Base-by-base conservation (phyloP, 2,888 invertebrate species). In the Watsonalla binaria region DNA sequence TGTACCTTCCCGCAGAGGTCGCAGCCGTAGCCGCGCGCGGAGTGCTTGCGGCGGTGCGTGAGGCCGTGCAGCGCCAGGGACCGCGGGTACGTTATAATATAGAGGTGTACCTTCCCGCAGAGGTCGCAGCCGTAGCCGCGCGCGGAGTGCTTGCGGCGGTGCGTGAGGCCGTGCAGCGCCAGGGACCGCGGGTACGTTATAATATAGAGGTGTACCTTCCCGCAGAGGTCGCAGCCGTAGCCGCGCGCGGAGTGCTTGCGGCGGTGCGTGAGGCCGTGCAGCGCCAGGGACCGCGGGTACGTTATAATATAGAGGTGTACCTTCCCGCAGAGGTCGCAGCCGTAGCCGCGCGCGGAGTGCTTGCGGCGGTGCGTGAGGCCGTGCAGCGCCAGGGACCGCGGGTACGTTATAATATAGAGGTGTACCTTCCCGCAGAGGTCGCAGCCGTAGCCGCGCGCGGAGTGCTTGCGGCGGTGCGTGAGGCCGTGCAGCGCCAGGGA, bases 201-300 rank as follows among this genome's bases (percentile, higher is more conserved):
- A 8, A 11, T 45, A 11, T 4, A 35, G 13, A 15, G 46, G 45
- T 8, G 9, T 51, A 51, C 54, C 51, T 51, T 51, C 39, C 92
- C 93, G 69, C 95, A 95, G 49, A 93, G 87, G 59, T 94, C 94
- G 72, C 95, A 95, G 8, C 93, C 92, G 78, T 90, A 94, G 0
- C 74, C 78, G 66, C 55, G 51, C 9, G 50, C 35, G 60, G 50
- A 34, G 91, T 58, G 35, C 57, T 13, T 64, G 5, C 66, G 86
- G 11, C 86, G 85, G 68, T 93, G 93, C 51, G 89, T 78, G 14
- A 89, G 64, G 68, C 90, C 76, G 75, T 94, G 94, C 62, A 90
- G 15, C n/a, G n/a, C n/a, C n/a, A n/a, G n/a, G n/a, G n/a, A n/a
- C n/a, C n/a, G n/a, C n/a, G n/a, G n/a, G n/a, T n/a, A n/a, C n/a